Conservation (phyloP, 30 jellyfish, hydroid and myxozoan species). For the Pseudorhiza aurosa region DNA sequence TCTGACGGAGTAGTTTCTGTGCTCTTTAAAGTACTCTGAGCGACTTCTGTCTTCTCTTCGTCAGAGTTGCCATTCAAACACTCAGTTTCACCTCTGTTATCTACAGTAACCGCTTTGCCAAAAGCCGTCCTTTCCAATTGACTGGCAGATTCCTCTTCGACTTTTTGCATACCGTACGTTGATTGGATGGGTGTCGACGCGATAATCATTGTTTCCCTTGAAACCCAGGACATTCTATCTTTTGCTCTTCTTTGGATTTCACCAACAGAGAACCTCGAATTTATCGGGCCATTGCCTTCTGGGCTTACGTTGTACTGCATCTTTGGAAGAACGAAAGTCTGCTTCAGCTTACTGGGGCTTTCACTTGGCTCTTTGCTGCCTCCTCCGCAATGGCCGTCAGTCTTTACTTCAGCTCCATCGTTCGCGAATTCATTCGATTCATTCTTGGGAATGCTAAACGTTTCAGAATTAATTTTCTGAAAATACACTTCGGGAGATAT, state of each 20-base stretch:
- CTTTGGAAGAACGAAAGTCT: conserved; percentile 16
- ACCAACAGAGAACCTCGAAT: conserved; percentile 11
- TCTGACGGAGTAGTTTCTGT: no score
- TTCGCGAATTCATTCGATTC: background rate
- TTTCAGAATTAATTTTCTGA: background rate
- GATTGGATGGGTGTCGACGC: conserved; percentile 32
- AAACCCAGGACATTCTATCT: conserved; percentile 49
- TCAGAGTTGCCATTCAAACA: no score
- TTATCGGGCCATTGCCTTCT: background rate
- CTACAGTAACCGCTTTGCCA: background rate
- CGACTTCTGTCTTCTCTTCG: no score
- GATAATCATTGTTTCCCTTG: conserved; percentile 24
- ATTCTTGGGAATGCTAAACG: conserved; percentile 3
- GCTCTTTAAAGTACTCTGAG: no score
- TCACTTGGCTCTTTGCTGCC: background rate
- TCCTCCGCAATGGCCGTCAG: background rate
- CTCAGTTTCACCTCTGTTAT: no score
- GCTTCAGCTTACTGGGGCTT: background rate
- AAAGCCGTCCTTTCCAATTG: background rate
- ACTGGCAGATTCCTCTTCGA: background rate
- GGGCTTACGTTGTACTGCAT: background rate
- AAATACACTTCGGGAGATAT: background rate
- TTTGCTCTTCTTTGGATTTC: conserved; percentile 19
- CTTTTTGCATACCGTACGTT: background rate
- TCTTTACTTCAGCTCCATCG: background rate